Evolutionary conservation across 2,888 invertebrate genomes (phyloP).

Genomic region (Sussaba pulchella): DNA sequence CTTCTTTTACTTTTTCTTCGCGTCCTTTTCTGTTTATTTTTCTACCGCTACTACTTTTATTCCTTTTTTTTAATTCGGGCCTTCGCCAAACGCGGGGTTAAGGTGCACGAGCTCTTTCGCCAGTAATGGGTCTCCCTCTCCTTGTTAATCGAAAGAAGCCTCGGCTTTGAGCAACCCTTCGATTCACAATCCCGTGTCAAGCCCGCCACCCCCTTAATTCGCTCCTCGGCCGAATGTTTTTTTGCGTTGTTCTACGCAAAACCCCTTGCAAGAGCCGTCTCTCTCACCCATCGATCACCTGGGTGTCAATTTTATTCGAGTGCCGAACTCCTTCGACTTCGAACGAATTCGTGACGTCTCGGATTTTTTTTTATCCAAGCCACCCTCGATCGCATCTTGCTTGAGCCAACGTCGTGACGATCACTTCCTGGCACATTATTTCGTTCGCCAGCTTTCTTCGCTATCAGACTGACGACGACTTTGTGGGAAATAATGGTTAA

Average conservation of each 20-base stretch:
- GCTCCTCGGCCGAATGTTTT: conserved; percentile 70
- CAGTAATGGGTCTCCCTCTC: conserved; percentile 53
- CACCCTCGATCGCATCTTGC: conserved; percentile 40
- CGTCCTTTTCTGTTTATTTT: conserved; percentile 30
- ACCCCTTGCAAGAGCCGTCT: neutral
- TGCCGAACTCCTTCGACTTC: conserved; percentile 68
- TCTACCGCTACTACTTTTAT: conserved; percentile 14
- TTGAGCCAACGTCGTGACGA: conserved; percentile 8
- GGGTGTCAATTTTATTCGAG: conserved; percentile 78
- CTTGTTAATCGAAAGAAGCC: conserved; percentile 67
- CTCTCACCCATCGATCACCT: conserved; percentile 67
- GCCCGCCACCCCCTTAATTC: conserved; percentile 75
- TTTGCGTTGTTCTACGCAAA: conserved; percentile 13
- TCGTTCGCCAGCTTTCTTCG: neutral
- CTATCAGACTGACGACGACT: neutral
- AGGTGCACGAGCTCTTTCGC: conserved; percentile 34
- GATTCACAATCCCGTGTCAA: conserved; percentile 66
- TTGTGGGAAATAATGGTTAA: neutral
- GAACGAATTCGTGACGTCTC: conserved; percentile 55
- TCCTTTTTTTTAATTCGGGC: conserved; percentile 12
- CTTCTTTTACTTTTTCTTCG: conserved; percentile 34
- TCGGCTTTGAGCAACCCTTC: conserved; percentile 72
- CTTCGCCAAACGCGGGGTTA: conserved; percentile 39
- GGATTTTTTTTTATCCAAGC: conserved; percentile 60
- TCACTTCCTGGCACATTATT: conserved; percentile 27